Conservation (phyloP, 92 coral and sea anemone genomes). For the Heteractis magnifica region DNA sequence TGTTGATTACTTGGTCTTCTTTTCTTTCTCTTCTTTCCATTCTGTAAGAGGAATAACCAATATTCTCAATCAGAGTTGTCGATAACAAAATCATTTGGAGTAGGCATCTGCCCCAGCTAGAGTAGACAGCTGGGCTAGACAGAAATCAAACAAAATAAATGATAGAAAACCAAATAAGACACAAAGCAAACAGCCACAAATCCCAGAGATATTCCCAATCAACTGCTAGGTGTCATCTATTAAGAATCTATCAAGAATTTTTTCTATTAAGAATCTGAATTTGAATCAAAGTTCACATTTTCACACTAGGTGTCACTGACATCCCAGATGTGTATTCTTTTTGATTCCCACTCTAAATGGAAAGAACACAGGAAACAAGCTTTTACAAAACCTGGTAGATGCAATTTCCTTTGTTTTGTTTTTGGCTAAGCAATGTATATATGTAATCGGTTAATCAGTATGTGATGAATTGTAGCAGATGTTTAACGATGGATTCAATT, state of each 20-base stretch:
- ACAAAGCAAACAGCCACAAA: no score
- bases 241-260: no score
- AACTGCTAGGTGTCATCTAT: no score
- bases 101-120: no score
- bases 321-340: neutral
- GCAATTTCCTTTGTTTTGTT: neutral
- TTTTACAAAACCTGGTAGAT: neutral
- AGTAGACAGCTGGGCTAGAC: no score
- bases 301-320: neutral
- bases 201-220: no score
- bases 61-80: neutral
- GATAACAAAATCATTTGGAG: no score
- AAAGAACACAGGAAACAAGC: neutral
- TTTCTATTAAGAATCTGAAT: no score
- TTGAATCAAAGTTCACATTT: neutral
- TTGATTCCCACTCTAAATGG: neutral
- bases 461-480: neutral
- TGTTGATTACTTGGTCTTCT: conserved; percentile 70
- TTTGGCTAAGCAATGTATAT: neutral
- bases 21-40: conserved; percentile 89
- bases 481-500: neutral
- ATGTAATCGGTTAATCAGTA: neutral
- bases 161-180: no score
- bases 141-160: no score
- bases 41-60: conserved; percentile 41